Percentiles rank a stretch among this genome's conserved stretches.
These are phyloP conservation scores for Ascaphus truei DNA, from an alignment of 2,113 vertebrate species.

Conservation along the genomic window DNA sequence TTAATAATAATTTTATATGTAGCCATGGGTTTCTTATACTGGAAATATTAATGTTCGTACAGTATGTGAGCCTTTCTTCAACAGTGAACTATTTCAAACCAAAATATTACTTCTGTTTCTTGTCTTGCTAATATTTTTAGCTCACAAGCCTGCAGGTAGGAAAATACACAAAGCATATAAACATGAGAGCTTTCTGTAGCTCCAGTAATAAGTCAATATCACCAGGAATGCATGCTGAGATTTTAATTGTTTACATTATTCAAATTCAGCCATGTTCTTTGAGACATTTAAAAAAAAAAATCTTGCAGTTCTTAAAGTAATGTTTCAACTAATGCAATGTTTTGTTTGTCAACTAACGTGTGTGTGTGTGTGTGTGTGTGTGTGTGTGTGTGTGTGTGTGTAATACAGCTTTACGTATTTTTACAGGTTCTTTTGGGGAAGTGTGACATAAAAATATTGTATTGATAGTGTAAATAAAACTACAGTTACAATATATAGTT, in stretches of 20 bases:
- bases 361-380: too few relatives aligned
- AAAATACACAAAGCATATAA: not conserved
- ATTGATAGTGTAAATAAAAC: too few relatives aligned
- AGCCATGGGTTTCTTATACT: not conserved
- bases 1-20: too few relatives aligned
- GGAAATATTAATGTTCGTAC: not conserved
- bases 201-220: not conserved
- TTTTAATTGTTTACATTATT: not conserved
- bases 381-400: too few relatives aligned
- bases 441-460: too few relatives aligned
- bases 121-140: not conserved
- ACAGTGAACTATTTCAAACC: not conserved
- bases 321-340: too few relatives aligned
- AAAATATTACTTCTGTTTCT: not conserved
- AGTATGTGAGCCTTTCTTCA: not conserved
- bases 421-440: too few relatives aligned
- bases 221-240: not conserved
- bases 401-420: too few relatives aligned
- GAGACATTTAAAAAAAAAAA: not conserved
- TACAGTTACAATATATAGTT: too few relatives aligned
- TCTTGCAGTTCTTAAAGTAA: too few relatives aligned
- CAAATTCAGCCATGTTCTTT: not conserved
- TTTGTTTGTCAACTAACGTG: too few relatives aligned
- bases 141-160: not conserved
- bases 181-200: not conserved